Conservation (phyloP, 1,140 invertebrate species). For the Trichonephila inaurata region DNA sequence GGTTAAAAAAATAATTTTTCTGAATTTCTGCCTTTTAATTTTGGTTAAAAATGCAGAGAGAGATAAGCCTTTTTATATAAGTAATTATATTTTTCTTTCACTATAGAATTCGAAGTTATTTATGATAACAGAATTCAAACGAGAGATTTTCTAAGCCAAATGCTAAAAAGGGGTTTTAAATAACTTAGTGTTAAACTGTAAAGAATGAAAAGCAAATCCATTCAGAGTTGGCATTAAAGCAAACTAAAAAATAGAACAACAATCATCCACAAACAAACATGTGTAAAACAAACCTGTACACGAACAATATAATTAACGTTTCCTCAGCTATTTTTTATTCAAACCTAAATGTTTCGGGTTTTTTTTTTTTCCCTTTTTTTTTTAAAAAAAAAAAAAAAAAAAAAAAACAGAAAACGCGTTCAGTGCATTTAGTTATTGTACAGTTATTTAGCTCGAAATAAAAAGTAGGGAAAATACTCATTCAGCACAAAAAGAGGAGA, state of each 20-base stretch:
- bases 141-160: background rate
- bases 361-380: background rate
- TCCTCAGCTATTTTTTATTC: background rate
- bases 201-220: background rate
- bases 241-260: conserved; percentile 8
- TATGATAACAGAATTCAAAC: no score
- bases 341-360: background rate
- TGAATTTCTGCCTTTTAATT: no score
- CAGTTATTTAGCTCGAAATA: background rate
- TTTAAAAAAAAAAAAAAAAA: no score
- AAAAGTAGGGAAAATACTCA: conserved; percentile 23
- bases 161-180: background rate
- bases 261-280: background rate
- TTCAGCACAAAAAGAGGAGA: conserved; percentile 39
- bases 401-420: background rate
- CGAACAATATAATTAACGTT: background rate
- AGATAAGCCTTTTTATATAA: no score
- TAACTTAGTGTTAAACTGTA: background rate
- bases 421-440: background rate
- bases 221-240: conserved; percentile 3
- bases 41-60: no score
- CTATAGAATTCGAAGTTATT: no score
- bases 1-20: no score
- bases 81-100: no score
- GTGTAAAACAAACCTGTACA: conserved; percentile 18